These are phyloP conservation scores for Panagrolaimus sp. DNA, from an alignment of 1,140 invertebrate species.

Conservation along the genomic window DNA sequence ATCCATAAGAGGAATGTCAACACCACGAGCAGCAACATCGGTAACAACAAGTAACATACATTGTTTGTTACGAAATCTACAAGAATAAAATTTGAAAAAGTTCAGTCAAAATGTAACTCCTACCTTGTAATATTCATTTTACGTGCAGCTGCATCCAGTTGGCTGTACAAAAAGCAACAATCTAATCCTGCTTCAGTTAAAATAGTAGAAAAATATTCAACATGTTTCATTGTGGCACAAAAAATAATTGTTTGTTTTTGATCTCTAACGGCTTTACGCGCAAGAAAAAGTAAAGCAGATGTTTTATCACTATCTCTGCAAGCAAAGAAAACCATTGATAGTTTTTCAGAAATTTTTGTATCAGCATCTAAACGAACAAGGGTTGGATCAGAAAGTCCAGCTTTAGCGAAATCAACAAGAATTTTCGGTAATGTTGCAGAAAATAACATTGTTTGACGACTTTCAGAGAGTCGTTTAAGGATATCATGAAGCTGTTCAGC, in stretches of 20 bases:
- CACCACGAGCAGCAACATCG: constrained; percentile 90
- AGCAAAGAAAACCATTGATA: constrained; percentile 67
- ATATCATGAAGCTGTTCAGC: constrained; percentile 68
- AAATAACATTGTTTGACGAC: constrained; percentile 85
- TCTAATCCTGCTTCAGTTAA: constrained; percentile 72
- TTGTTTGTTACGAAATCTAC: constrained; percentile 71
- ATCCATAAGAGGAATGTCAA: constrained; percentile 91
- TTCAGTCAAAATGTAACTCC: no score
- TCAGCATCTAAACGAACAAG: constrained; percentile 75
- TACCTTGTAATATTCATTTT: constrained; percentile 80
- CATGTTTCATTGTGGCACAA: constrained; percentile 94
- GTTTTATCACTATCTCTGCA: constrained; percentile 82
- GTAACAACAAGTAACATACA: constrained; percentile 76
- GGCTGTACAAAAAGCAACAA: constrained; percentile 86
- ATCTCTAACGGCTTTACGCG: constrained; percentile 69
- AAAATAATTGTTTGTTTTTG: constrained; percentile 74
- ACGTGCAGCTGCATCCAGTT: constrained; percentile 83
- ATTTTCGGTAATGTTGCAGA: constrained; percentile 94
- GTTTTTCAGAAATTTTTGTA: constrained; percentile 79
- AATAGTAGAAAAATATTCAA: constrained; percentile 77
- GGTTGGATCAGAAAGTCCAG: constrained; percentile 80
- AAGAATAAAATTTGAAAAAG: constrained; percentile 18
- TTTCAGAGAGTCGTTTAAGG: constrained; percentile 75
- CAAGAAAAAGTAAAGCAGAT: constrained; percentile 73
- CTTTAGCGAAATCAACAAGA: constrained; percentile 91